Percentiles rank a stretch among this genome's conserved stretches.
Evolutionary conservation across 2,888 invertebrate species (phyloP).

Genomic region (Idaea aversata): DNA sequence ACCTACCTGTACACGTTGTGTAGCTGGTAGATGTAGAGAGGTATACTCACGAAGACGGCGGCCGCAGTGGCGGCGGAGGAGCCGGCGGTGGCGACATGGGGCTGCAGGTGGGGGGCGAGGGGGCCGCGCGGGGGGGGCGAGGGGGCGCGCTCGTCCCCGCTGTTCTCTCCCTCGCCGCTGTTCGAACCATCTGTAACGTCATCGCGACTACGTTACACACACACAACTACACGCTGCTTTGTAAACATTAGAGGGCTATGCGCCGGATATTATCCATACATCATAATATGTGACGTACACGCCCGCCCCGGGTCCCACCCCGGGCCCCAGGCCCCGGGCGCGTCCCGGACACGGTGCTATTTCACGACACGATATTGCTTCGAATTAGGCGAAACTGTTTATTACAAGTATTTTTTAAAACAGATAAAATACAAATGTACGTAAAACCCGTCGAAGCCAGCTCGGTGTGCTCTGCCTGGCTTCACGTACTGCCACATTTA

Average conservation of each 20-base stretch:
- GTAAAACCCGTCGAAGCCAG: no score
- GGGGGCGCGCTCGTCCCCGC: conserved; percentile 66
- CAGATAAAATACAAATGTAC: no score
- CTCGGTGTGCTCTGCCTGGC: no score
- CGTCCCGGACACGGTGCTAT: no score
- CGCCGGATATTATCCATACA: no score
- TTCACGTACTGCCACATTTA: no score
- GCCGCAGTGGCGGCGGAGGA: conserved; percentile 45
- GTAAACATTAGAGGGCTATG: background rate
- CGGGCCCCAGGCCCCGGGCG: no score
- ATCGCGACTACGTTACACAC: background rate
- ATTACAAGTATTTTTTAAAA: no score
- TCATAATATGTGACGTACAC: no score
- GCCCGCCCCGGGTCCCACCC: no score
- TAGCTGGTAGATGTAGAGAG: background rate
- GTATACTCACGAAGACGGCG: conserved; percentile 49
- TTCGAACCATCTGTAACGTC: conserved; percentile 62
- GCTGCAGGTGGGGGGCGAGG: conserved; percentile 46
- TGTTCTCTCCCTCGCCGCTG: conserved; percentile 68
- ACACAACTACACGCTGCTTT: background rate
- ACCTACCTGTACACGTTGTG: background rate
- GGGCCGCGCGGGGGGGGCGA: conserved; percentile 54
- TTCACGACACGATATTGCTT: no score
- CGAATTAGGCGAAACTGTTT: no score
- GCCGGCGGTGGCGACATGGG: conserved; percentile 39